Evolutionary conservation across 2,888 invertebrate genomes (phyloP).

Genomic region (Pomacea canaliculata): DNA sequence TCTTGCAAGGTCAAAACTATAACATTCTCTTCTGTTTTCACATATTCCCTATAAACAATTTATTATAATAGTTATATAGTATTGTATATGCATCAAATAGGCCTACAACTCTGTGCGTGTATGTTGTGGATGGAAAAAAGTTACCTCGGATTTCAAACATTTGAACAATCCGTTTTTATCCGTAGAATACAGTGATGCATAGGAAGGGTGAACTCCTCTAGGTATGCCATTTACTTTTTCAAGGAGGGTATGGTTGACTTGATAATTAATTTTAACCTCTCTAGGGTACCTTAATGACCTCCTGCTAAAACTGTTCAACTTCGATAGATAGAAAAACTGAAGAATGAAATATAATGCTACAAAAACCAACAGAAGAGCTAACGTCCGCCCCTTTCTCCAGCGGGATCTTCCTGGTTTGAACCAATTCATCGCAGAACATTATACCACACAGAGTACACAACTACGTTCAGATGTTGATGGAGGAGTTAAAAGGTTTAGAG

Average conservation of each 20-base stretch:
- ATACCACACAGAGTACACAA: too few species aligned
- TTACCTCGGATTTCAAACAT: conserved; percentile 50
- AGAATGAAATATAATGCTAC: conserved; percentile 31
- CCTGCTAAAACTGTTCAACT: neutral
- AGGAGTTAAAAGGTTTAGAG: too few species aligned
- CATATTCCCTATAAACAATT: too few species aligned
- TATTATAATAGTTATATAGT: too few species aligned
- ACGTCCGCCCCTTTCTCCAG: conserved; percentile 29
- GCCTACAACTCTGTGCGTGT: too few species aligned
- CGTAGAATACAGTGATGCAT: conserved; percentile 28
- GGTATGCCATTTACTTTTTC: neutral
- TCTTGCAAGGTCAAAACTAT: too few species aligned
- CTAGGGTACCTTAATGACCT: neutral
- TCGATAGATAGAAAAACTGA: conserved; percentile 32
- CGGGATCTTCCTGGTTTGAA: neutral
- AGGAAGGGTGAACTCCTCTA: conserved; percentile 24
- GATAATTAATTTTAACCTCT: neutral
- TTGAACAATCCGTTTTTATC: conserved; percentile 42
- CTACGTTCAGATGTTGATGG: too few species aligned
- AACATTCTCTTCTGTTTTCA: too few species aligned
- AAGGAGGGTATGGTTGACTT: neutral
- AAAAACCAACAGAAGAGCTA: conserved; percentile 23
- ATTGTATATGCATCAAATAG: too few species aligned
- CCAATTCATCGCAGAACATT: too few species aligned
- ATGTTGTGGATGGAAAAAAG: neutral